Evolutionary conservation across 2,113 vertebrate species (phyloP).

Genomic region (Grammatotria lemairii): DNA sequence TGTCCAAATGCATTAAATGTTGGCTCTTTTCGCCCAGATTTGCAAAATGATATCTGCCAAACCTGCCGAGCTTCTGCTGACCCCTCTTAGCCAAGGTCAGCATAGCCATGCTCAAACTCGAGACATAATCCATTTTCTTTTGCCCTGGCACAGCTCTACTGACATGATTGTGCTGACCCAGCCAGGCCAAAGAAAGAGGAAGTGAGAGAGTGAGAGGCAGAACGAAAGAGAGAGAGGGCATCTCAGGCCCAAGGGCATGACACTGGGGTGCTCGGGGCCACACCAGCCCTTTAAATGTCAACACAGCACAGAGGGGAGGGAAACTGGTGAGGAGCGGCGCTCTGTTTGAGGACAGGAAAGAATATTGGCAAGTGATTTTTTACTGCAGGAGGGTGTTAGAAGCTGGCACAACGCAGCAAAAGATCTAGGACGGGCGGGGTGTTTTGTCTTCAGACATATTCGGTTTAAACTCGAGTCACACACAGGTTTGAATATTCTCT

Average conservation of each 20-base stretch:
- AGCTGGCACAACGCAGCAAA: background rate
- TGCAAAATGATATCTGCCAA: constrained; percentile 51
- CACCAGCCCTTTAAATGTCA: constrained; percentile 77
- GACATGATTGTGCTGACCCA: constrained; percentile 57
- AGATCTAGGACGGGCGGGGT: background rate
- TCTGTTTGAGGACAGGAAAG: constrained; percentile 10
- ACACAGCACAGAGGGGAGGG: constrained; percentile 35
- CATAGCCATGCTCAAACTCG: constrained; percentile 41
- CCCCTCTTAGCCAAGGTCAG: constrained; percentile 61
- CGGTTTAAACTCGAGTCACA: background rate
- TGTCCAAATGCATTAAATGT: constrained; percentile 42
- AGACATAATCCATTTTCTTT: constrained; percentile 53
- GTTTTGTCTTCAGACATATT: constrained; percentile 14
- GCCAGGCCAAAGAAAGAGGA: constrained; percentile 25
- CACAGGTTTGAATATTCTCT: background rate
- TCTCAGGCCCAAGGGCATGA: constrained; percentile 68
- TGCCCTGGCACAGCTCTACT: constrained; percentile 37
- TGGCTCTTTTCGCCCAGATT: constrained; percentile 28
- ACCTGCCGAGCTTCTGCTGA: constrained; percentile 47
- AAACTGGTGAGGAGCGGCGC: constrained; percentile 2
- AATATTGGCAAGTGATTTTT: constrained; percentile 38
- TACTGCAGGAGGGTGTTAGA: background rate
- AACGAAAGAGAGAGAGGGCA: constrained; percentile 52
- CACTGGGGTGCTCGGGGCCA: constrained; percentile 67
- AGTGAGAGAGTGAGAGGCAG: constrained; percentile 7